Evolutionary conservation across 2,113 vertebrate species (phyloP), one percentile per base, ranked within the genome.

Genomic region (Callithrix jacchus): DNA sequence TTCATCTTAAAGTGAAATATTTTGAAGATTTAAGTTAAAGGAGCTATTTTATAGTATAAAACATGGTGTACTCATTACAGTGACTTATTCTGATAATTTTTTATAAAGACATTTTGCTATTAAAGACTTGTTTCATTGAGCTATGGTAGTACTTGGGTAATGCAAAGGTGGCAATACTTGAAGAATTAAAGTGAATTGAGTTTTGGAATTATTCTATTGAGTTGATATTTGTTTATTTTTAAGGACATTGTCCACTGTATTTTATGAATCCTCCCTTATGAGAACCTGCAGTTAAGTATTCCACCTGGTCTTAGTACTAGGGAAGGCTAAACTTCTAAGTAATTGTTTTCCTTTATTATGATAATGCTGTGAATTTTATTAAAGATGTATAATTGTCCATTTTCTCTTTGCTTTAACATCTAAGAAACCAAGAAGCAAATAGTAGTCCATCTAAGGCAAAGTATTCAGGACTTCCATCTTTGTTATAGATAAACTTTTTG

Each of bases 21-120:
- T 95, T 96, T 87, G 68, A 64, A 94, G 42, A 49, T 94, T 95
- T 87, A 94, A 91, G 54, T 88, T 88, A 88, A 94, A 68, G 27
- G 35, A 95, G 14, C 35, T 91, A 37, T 73, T 93, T 68, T 64
- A 27, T 47, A 79, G n/a, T 66, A 20, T 83, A 91, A 80, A 84
- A 74, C 47, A 9, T 94, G 52, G 6, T 80, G 0, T 74, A 18
- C 47, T 96, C 12, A 85, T 64, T 91, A 81, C 17, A 91, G 4
- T 89, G 45, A 84, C 77, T 88, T 88, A 20, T 73, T 85, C 23
- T 42, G 17, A 68, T 80, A 45, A 7, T 91, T 92, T 88, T 82
- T 54, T 52, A 61, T 87, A 13, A 84, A 87, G 81, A 66, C 35
- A 2, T 52, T 92, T 83, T 93, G 16, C 25, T 97, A 23, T 91